Conservation (phyloP, 2,113 vertebrate species). For the Scomber japonicus region DNA sequence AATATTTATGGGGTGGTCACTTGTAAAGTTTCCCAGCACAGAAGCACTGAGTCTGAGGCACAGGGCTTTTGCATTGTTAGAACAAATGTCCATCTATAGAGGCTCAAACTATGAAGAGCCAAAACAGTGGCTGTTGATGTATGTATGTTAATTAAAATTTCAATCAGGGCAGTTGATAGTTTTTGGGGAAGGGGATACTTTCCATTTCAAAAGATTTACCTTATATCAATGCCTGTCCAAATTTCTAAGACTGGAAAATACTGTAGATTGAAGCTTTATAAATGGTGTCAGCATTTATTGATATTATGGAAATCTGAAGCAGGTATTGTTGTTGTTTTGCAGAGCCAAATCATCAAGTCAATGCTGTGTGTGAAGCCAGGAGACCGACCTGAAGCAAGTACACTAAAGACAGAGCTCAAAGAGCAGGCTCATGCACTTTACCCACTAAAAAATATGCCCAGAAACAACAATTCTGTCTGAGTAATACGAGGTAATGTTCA, state of each 20-base stretch:
- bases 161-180: no score
- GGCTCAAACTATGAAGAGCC: no score
- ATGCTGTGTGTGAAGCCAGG: conserved; percentile 74
- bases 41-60: background rate
- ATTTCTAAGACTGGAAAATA: no score
- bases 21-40: no score
- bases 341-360: conserved; percentile 70
- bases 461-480: conserved; percentile 48
- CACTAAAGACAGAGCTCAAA: conserved; percentile 55
- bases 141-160: no score
- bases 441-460: background rate
- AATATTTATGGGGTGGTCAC: background rate
- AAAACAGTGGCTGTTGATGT: no score
- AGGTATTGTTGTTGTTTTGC: conserved; percentile 37
- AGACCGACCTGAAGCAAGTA: conserved; percentile 76
- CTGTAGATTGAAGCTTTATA: no score
- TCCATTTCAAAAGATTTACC: no score
- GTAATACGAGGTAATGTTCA: background rate
- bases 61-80: no score
- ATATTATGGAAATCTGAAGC: background rate
- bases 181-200: no score
- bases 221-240: no score
- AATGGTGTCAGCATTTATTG: background rate
- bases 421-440: background rate
- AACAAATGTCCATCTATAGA: no score